phyloP scores from a whole-genome alignment of 1,140 invertebrate species.

The Sinonovacula constricta region DNA sequence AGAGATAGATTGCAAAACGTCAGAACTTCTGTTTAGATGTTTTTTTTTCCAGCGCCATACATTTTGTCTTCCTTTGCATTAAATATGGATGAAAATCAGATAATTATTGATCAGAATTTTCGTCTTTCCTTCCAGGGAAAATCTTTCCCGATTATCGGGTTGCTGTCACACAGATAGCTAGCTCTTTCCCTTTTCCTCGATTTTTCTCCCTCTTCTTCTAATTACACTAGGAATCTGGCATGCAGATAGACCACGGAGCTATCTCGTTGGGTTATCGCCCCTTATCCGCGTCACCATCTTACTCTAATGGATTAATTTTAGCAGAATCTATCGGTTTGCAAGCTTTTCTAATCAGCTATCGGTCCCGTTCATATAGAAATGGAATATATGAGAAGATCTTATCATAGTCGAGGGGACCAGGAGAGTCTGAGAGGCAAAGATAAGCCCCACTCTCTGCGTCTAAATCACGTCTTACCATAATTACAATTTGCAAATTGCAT shows the following conservation, averaged over 20 bases:
- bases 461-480: constrained; percentile 52
- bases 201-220: constrained; percentile 28
- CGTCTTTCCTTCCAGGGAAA: too few species aligned
- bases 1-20: too few species aligned
- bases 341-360: constrained; percentile 52
- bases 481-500: constrained; percentile 56
- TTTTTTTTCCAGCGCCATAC: too few species aligned
- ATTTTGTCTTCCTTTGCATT: too few species aligned
- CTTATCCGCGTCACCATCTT: constrained; percentile 45
- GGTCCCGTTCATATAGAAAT: constrained; percentile 47
- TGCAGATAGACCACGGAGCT: constrained; percentile 24
- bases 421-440: constrained; percentile 39
- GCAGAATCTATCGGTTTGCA: constrained; percentile 48
- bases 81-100: too few species aligned
- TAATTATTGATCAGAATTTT: constrained; percentile 44
- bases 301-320: constrained; percentile 55
- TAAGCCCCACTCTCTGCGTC: constrained; percentile 36
- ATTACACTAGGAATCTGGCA: constrained; percentile 47
- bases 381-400: constrained; percentile 49
- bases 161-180: too few species aligned
- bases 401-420: constrained; percentile 29
- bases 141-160: constrained; percentile 39
- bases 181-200: too few species aligned
- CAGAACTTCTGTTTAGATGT: too few species aligned
- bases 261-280: constrained; percentile 35